Conservation (phyloP, 92 coral and sea anemone genomes). For the Actinernus sp. region DNA sequence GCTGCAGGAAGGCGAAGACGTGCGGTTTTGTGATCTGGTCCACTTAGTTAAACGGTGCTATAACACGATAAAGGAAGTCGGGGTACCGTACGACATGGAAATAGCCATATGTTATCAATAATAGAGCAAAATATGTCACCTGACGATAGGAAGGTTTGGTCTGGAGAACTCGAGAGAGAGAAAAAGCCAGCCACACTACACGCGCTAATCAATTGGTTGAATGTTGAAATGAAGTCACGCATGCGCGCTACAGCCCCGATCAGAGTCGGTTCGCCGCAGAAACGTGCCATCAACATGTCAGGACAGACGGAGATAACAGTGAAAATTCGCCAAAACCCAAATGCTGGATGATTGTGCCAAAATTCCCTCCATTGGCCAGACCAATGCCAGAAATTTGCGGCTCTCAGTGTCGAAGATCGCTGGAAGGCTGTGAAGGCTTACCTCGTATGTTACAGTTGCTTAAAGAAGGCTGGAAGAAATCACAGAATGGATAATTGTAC, state of each 20-base stretch:
- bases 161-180: too few relatives aligned
- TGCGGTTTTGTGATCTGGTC: slow-evolving; percentile 45
- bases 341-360: slow-evolving; percentile 63
- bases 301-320: neutral
- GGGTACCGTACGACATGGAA: slow-evolving; percentile 47
- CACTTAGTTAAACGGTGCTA: slow-evolving; percentile 38
- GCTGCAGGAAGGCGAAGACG: slow-evolving; percentile 28
- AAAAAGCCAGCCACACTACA: too few relatives aligned
- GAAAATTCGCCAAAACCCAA: slow-evolving; percentile 12
- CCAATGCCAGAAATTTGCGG: too few relatives aligned
- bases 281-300: slow-evolving; percentile 12
- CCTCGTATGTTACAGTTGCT: slow-evolving; percentile 58
- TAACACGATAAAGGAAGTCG: slow-evolving; percentile 46
- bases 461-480: slow-evolving; percentile 63
- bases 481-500: slow-evolving; percentile 47
- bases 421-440: slow-evolving; percentile 38
- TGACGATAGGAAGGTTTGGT: slow-evolving; percentile 70
- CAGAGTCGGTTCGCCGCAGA: slow-evolving; percentile 6
- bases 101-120: slow-evolving; percentile 49
- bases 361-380: slow-evolving; percentile 24
- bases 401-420: slow-evolving; percentile 56
- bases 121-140: slow-evolving; percentile 64
- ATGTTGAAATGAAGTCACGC: slow-evolving; percentile 52
- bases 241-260: slow-evolving; percentile 70
- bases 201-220: slow-evolving; percentile 71